Evolutionary conservation across 1,140 invertebrate species (phyloP).

Genomic region (Papilio glaucus): DNA sequence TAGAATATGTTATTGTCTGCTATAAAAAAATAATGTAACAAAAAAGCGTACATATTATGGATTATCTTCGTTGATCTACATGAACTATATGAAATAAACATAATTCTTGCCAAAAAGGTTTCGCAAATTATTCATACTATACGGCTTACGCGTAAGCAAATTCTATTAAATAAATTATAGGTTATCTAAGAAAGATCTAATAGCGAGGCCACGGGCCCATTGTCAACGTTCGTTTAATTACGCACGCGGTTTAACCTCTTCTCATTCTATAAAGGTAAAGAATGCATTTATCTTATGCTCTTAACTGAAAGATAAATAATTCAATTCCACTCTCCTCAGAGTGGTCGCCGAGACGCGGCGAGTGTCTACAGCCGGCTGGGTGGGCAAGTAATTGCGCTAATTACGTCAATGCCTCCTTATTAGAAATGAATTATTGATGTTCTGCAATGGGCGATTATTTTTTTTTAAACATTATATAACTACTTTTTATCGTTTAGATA

Average conservation of each 20-base stretch:
- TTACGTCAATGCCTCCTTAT: conserved; percentile 73
- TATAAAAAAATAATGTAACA: no score
- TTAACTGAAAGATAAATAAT: conserved; percentile 72
- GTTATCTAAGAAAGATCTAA: conserved; percentile 57
- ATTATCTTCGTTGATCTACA: neutral
- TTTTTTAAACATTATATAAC: conserved; percentile 42
- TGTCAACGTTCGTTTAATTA: conserved; percentile 71
- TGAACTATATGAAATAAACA: neutral
- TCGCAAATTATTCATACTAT: conserved; percentile 14
- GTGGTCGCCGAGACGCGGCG: conserved; percentile 28
- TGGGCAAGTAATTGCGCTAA: conserved; percentile 77
- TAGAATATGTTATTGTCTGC: no score
- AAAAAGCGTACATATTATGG: no score
- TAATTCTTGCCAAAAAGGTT: neutral
- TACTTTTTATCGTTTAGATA: conserved; percentile 43
- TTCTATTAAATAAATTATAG: conserved; percentile 44
- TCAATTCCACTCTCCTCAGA: conserved; percentile 57
- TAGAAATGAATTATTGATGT: conserved; percentile 79
- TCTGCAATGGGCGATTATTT: conserved; percentile 60
- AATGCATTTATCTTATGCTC: conserved; percentile 61
- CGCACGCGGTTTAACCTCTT: conserved; percentile 55
- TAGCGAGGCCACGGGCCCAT: conserved; percentile 60
- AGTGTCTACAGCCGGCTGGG: conserved; percentile 55
- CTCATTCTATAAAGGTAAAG: conserved; percentile 62
- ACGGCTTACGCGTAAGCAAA: neutral